These are phyloP conservation scores for Himantopus leucocephalus DNA, from an alignment of 2,113 vertebrate genomes.

Conservation along the genomic window DNA sequence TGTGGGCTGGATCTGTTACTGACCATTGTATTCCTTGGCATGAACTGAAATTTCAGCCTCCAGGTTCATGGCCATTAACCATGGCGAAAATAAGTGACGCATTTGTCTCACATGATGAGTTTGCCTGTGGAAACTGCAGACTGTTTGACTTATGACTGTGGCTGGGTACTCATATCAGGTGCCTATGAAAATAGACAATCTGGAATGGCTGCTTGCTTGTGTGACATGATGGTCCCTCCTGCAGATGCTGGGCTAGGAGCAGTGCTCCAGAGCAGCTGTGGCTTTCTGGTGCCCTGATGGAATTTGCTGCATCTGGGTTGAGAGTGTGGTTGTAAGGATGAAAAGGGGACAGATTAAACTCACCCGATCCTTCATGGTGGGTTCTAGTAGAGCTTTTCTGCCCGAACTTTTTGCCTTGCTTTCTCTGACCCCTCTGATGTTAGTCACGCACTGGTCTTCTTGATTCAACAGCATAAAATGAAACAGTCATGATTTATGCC, in stretches of 20 bases:
- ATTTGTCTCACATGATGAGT: neutral
- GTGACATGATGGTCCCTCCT: neutral
- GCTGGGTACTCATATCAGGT: neutral
- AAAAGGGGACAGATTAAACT: neutral
- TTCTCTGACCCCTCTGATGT: neutral
- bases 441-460: neutral
- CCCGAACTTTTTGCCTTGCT: neutral
- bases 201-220: neutral
- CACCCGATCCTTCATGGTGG: rapidly evolving
- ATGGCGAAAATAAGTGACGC: neutral
- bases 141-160: neutral
- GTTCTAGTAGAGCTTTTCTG: neutral
- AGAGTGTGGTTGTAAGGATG: neutral
- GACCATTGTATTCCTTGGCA: neutral
- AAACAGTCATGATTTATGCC: rapidly evolving
- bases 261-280: neutral
- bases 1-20: neutral
- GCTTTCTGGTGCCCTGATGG: neutral
- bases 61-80: neutral
- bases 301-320: neutral
- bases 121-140: neutral
- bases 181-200: neutral
- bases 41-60: neutral
- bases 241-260: neutral
- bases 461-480: neutral